phyloP scores from a whole-genome alignment of 2,888 invertebrate genomes.

The Sipunculus nudus region DNA sequence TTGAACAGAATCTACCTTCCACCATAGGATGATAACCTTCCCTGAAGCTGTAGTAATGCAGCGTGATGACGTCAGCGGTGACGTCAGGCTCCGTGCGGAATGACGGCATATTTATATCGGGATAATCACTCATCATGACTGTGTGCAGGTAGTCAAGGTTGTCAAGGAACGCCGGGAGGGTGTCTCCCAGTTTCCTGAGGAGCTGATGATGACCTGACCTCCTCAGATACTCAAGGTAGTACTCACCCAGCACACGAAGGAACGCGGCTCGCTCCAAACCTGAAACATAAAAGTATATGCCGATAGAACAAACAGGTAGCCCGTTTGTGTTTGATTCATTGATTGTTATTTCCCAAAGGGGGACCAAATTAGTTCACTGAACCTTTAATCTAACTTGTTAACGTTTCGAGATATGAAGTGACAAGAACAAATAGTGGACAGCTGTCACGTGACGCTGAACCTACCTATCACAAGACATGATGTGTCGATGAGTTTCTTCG shows the following conservation, averaged over 20 bases:
- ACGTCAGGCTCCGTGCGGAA: constrained; percentile 52
- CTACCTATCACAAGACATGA: constrained; percentile 38
- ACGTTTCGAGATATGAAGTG: no score
- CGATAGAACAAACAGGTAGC: no score
- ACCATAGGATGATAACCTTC: constrained; percentile 46
- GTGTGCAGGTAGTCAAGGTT: constrained; percentile 53
- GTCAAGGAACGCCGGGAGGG: constrained; percentile 45
- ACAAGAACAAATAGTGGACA: no score
- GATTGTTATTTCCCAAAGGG: not conserved
- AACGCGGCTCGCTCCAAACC: constrained; percentile 44
- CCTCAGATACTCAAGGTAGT: constrained; percentile 42
- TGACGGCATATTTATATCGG: constrained; percentile 49
- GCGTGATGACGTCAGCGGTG: constrained; percentile 45
- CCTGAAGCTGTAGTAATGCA: constrained; percentile 51
- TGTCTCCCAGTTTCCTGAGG: constrained; percentile 47
- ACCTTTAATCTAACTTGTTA: no score
- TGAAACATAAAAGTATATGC: constrained; percentile 11
- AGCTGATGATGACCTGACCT: constrained; percentile 48
- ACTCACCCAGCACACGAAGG: constrained; percentile 47
- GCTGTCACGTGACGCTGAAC: no score
- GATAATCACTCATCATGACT: constrained; percentile 44
- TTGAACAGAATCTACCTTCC: constrained; percentile 46
- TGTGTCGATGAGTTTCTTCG: constrained; percentile 39
- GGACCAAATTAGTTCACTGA: no score
- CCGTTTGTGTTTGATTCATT: no score